A percentile compares a stretch with the other conserved stretches of the same genome.
These are phyloP conservation scores for Aphrophora alni DNA, from an alignment of 2,888 invertebrate genomes.

Conservation along the genomic window DNA sequence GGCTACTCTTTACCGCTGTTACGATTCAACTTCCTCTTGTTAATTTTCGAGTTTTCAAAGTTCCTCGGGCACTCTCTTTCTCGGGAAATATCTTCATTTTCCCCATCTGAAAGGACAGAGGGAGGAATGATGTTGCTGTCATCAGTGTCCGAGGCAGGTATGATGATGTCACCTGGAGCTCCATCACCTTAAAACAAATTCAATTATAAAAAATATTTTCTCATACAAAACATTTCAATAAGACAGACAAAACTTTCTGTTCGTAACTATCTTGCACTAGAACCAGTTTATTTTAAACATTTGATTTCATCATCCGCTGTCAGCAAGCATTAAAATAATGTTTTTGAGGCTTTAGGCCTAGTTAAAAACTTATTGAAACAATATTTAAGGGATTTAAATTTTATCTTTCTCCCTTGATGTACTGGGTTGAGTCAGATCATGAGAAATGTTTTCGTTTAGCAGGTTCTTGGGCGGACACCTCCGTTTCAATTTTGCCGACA, in stretches of 20 bases:
- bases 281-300: too few species aligned
- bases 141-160: conserved; percentile 8
- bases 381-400: too few species aligned
- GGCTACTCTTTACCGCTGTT: conserved; percentile 10
- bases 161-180: neutral
- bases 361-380: too few species aligned
- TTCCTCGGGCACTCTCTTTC: neutral
- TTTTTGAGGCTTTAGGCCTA: too few species aligned
- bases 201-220: neutral
- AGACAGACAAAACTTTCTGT: too few species aligned
- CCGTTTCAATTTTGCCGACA: neutral
- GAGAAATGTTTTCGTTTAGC: neutral
- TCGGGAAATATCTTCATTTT: conserved; percentile 17
- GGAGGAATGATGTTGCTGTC: neutral
- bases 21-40: conserved; percentile 2
- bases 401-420: too few species aligned
- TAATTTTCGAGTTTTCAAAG: conserved; percentile 12
- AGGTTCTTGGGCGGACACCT: neutral
- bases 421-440: neutral
- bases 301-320: too few species aligned
- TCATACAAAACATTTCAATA: too few species aligned
- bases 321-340: too few species aligned
- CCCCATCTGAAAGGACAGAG: neutral
- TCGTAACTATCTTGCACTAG: too few species aligned
- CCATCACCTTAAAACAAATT: neutral